Evolutionary conservation across 1,140 invertebrate genomes (phyloP).

Genomic region (Diabrotica virgifera): DNA sequence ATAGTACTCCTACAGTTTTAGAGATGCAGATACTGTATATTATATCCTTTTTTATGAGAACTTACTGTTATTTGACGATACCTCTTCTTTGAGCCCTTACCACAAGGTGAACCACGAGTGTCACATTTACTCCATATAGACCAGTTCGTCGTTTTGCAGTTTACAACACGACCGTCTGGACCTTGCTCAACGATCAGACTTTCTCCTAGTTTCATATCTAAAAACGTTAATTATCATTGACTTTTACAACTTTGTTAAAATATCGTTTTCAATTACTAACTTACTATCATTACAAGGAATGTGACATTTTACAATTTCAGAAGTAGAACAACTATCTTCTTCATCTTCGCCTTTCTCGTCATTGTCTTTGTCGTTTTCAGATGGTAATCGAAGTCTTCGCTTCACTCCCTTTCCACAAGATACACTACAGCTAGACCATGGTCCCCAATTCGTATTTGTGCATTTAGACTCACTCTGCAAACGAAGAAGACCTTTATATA

Average conservation of each 20-base stretch:
- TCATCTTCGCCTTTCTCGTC: constrained; percentile 39
- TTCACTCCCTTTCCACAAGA: constrained; percentile 72
- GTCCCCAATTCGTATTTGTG: constrained; percentile 57
- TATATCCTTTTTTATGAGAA: not conserved
- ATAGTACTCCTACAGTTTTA: too few relatives aligned
- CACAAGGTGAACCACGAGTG: constrained; percentile 9
- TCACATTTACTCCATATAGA: constrained; percentile 13
- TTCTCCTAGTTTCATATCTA: not conserved
- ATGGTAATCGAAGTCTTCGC: constrained; percentile 55
- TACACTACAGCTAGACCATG: constrained; percentile 73
- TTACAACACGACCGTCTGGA: constrained; percentile 19
- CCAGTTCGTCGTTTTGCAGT: constrained; percentile 18
- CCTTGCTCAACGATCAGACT: not conserved
- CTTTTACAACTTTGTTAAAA: not conserved
- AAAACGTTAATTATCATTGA: not conserved
- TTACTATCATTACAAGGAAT: constrained; percentile 7
- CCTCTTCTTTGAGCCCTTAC: constrained; percentile 6
- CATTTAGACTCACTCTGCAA: constrained; percentile 21
- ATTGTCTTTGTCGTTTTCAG: constrained; percentile 19
- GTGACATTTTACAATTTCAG: constrained; percentile 48
- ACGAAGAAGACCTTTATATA: not conserved
- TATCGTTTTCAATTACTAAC: not conserved
- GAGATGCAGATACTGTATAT: too few relatives aligned
- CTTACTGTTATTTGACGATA: constrained; percentile 8
- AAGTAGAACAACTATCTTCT: constrained; percentile 36